Conservation (phyloP, 2,888 invertebrate genomes). For the Sphaerophoria rueppellii region DNA sequence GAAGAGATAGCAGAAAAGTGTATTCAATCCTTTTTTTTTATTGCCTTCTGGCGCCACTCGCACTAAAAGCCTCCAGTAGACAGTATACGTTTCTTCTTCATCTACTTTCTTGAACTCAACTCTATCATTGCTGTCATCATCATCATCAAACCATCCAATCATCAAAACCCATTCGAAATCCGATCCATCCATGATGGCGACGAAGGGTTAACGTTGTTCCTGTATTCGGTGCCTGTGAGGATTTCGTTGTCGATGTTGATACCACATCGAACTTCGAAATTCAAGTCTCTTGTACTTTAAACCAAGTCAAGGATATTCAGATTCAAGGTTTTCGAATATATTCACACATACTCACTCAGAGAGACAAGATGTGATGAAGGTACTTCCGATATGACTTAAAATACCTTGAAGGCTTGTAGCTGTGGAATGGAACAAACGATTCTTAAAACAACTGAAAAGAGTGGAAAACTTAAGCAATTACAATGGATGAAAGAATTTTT, state of each 20-base stretch:
- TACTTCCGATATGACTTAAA: slow-evolving; percentile 44
- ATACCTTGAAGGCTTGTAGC: not conserved
- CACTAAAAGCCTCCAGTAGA: slow-evolving; percentile 30
- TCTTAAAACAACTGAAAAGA: slow-evolving; percentile 43
- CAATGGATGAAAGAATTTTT: slow-evolving; percentile 55
- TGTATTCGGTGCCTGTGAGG: not conserved
- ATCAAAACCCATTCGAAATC: slow-evolving; percentile 45
- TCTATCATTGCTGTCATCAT: not conserved
- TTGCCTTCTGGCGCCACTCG: slow-evolving; percentile 46
- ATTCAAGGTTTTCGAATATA: slow-evolving; percentile 56
- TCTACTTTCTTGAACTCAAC: not conserved
- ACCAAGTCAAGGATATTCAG: slow-evolving; percentile 64
- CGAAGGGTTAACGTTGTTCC: not conserved
- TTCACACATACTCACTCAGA: slow-evolving; percentile 25
- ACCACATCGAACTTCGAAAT: too few relatives aligned
- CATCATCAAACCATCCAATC: slow-evolving; percentile 31
- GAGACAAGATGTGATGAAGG: slow-evolving; percentile 17
- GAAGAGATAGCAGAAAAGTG: slow-evolving; percentile 33
- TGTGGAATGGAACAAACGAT: not conserved
- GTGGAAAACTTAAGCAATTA: slow-evolving; percentile 72
- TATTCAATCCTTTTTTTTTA: slow-evolving; percentile 40
- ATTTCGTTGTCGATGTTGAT: slow-evolving; percentile 1
- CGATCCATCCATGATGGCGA: slow-evolving; percentile 31
- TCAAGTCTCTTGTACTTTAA: not conserved
- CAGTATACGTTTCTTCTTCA: not conserved